Evolutionary conservation across 1,140 invertebrate species (phyloP), one percentile per base, ranked within the genome.

Genomic region (Drosophila teissieri): DNA sequence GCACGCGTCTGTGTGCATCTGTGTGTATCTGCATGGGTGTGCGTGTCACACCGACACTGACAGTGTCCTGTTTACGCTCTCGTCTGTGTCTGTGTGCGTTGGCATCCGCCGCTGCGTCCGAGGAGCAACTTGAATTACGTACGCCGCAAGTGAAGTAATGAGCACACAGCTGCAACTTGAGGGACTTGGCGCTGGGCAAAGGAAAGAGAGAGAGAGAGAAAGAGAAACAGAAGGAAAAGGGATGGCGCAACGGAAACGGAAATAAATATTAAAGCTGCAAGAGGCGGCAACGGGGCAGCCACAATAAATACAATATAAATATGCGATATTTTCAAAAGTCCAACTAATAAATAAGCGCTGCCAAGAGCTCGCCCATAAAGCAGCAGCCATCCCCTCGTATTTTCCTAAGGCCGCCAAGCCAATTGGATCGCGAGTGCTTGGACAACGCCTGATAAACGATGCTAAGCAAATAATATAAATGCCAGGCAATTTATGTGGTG

Each of bases 141-240:
- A 88, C 83, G 83, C 83, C 83, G 80, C 83, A 86, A 86, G 75
- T 86, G 75, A 89, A 89, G 83, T 86, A 86, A 86, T 86, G 83
- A 86, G 83, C 57, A 79, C 78, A 80, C 81, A 80, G 73, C 69
- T 70, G 73, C 74, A 78, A 64, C 73, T 69, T 77, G 73, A 69
- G 64, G 73, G 74, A 69, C 74, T 76, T 74, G 68, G 44, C 42
- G 46, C 15, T 49, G 64, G 27, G 27, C 7, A 8, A 31, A 31
- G 27, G 31, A 8, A n/a, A n/a, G 19, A 19, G 19, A 1, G 19
- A 19, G 19, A 19, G 19, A 19, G 19, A 19, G 3, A 31, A 8
- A 31, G 3, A 8, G 10, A 10, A 8, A 31, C 8, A 31, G 31
- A 31, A 2, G 31, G 31, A 31, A 31, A 31, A 8, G 31, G 54